Conservation (phyloP, 2,797 vertebrate genomes). For the Fratercula arctica region DNA sequence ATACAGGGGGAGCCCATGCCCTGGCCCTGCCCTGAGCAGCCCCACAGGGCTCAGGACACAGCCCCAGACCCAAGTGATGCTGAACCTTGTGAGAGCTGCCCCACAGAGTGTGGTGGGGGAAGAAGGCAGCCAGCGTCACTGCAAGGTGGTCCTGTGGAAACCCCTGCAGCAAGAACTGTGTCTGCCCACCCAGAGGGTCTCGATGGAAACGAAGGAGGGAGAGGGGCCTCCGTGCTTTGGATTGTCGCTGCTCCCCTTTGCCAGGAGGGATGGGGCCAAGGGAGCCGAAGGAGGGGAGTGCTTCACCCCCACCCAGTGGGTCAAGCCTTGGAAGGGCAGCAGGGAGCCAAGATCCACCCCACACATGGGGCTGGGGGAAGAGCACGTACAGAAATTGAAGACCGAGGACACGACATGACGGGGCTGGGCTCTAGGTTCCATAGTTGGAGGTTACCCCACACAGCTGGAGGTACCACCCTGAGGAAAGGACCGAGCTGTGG, state of each 20-base stretch:
- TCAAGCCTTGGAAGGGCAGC: neutral
- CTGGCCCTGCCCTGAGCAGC: neutral
- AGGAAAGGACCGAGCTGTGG: neutral
- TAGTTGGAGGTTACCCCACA: neutral
- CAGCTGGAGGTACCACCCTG: neutral
- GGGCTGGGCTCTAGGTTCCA: neutral
- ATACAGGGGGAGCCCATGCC: accelerated
- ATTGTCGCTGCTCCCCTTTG: accelerated
- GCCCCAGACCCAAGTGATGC: neutral
- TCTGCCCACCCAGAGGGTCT: neutral
- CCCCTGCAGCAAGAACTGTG: neutral
- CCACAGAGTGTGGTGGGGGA: neutral
- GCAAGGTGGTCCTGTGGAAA: accelerated
- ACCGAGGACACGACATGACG: accelerated
- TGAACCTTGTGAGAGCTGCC: neutral
- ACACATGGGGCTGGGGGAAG: neutral
- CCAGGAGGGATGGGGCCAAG: neutral
- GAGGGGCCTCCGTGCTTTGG: neutral
- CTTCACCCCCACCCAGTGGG: neutral
- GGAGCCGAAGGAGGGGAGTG: neutral
- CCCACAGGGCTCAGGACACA: neutral
- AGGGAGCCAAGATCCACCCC: neutral
- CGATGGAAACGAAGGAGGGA: neutral
- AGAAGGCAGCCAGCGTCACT: neutral
- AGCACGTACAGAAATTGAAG: accelerated